Base-by-base conservation (phyloP, 2,797 vertebrate species). In the Oreochromis grahami region DNA sequence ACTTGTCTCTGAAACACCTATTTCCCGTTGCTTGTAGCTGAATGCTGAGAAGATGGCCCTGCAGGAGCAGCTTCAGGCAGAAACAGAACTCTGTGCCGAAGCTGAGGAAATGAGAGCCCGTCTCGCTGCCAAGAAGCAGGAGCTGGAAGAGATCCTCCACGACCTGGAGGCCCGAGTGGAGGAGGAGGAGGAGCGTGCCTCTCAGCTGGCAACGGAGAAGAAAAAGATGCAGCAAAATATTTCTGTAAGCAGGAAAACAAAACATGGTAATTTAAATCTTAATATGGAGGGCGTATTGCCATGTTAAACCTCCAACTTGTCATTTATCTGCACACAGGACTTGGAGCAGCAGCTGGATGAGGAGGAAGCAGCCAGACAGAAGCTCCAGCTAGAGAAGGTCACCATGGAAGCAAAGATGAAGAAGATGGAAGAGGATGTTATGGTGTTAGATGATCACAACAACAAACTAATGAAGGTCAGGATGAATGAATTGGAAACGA, bases 201-300 rank as follows among this genome's bases (percentile, higher is more conserved):
- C 97, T 79, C 98, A 98, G 0, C 94, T 99, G 82, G 80, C 93
- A 51, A 1, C 90, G 0, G 99, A 99, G 58, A 99, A 98, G 93
- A 99, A 98, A 94, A 99, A 99, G 92, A 99, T 99, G 99, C 98
- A 99, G 92, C 98, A 99, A 84, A 99, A 99, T 76, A 99, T 99
- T 80, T 92, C 96, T 85, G 98, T 99, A 88, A 88, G 84, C 82
- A 24, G 8, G 12, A 50, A 79, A 17, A 15, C 8, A 10, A 32
- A 29, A 12, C 36, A 8, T 11, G 7, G 2, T 8, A 2, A 32
- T 56, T 55, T 6, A 41, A 36, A 45, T 6, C 43, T 50, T 74
- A 45, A 32, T n/a, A 2, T 13, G 26, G 26, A 32, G 15, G 70
- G 17, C 6, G 38, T 63, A 63, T 65, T n/a, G 6, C 5, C 1